phyloP scores from a whole-genome alignment of 1,140 invertebrate genomes.

The Drosophila kurseongensis region DNA sequence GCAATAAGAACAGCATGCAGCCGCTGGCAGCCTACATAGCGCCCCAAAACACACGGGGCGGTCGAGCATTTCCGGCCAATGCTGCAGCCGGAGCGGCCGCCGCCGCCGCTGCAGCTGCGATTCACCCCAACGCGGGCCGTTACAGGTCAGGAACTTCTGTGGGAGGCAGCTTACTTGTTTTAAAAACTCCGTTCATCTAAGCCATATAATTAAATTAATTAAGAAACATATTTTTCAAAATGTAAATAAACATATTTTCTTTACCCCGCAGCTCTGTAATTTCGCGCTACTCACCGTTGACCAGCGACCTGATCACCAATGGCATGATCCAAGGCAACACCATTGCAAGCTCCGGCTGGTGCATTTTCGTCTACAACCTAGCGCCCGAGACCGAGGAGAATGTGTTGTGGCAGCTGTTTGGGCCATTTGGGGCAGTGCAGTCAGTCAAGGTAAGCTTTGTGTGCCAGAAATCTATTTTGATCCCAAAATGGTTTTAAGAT shows the following conservation, averaged over 20 bases:
- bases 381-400: conserved; percentile 99
- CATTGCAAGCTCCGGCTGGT: conserved; percentile 94
- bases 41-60: conserved; percentile 87
- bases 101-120: conserved; percentile 88
- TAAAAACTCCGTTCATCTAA: too few species aligned
- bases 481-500: too few species aligned
- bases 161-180: too few species aligned
- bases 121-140: conserved; percentile 92
- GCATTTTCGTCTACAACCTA: conserved; percentile 99
- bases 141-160: conserved; percentile 90
- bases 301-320: conserved; percentile 95
- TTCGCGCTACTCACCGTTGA: conserved; percentile 95
- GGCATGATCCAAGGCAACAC: conserved; percentile 93
- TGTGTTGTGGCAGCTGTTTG: conserved; percentile 99
- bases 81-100: conserved; percentile 86
- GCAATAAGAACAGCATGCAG: conserved; percentile 96
- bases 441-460: conserved; percentile 92
- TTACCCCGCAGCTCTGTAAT: conserved; percentile 71
- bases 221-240: not conserved
- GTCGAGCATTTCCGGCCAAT: conserved; percentile 92
- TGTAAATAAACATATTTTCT: not conserved
- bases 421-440: conserved; percentile 99
- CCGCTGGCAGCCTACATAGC: conserved; percentile 96
- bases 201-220: too few species aligned
- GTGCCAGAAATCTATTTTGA: not conserved